These are phyloP conservation scores for Dilophus febrilis DNA, from an alignment of 2,888 invertebrate genomes.

Conservation along the genomic window DNA sequence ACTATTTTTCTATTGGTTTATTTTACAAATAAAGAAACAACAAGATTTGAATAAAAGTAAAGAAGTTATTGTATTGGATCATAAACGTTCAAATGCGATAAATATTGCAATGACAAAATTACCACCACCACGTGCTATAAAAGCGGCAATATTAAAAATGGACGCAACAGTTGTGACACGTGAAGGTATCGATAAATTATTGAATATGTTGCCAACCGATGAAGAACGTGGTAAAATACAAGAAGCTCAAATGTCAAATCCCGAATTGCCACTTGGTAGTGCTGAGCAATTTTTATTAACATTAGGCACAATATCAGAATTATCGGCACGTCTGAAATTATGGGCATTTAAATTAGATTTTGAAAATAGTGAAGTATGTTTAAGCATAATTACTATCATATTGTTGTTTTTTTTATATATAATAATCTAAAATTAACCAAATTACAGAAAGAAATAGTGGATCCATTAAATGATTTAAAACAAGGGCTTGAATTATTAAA, in stretches of 20 bases:
- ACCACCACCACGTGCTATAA: constrained; percentile 93
- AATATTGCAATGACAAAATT: constrained; percentile 99
- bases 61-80: constrained; percentile 85
- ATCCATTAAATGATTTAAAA: constrained; percentile 96
- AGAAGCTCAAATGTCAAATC: constrained; percentile 59
- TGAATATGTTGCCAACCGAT: constrained; percentile 94
- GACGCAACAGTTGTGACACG: constrained; percentile 95
- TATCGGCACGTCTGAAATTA: constrained; percentile 79
- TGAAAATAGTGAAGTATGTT: constrained; percentile 75
- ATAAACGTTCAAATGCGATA: constrained; percentile 96
- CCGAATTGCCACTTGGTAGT: constrained; percentile 46
- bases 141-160: constrained; percentile 98
- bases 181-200: constrained; percentile 94
- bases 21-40: constrained; percentile 56
- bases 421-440: neutral
- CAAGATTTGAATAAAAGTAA: constrained; percentile 73
- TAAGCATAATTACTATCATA: neutral
- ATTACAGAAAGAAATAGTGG: constrained; percentile 79
- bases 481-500: constrained; percentile 85
- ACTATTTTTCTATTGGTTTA: too few relatives aligned
- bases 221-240: constrained; percentile 92
- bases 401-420: neutral
- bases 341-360: constrained; percentile 99
- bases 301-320: constrained; percentile 85
- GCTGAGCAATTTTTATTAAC: constrained; percentile 98